phyloP scores from a whole-genome alignment of 2,888 invertebrate genomes.

The Pyrgus malvae region DNA sequence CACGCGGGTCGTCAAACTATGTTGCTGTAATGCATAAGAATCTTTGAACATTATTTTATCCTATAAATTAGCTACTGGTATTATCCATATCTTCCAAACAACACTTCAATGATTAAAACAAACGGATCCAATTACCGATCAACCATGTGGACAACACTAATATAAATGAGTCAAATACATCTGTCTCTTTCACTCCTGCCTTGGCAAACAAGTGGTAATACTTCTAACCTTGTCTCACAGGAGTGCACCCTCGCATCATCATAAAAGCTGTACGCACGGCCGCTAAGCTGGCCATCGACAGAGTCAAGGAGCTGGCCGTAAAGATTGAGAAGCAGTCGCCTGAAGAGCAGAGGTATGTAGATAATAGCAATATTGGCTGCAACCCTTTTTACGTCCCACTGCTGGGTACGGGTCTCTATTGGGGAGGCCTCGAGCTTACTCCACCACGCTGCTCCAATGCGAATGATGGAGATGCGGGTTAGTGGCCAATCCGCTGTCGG shows the following conservation, averaged over 20 bases:
- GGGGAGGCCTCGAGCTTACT: no score
- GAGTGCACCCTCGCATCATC: constrained; percentile 95
- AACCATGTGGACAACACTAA: constrained; percentile 30
- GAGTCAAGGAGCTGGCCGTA: constrained; percentile 91
- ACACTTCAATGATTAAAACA: constrained; percentile 13
- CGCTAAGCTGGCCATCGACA: constrained; percentile 89
- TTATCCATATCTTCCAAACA: neutral
- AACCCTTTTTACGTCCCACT: no score
- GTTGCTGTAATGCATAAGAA: no score
- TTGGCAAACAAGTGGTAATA: neutral
- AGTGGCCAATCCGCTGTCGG: no score
- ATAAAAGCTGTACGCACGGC: constrained; percentile 94
- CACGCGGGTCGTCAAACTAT: no score
- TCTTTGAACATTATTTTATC: neutral
- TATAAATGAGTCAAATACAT: constrained; percentile 35
- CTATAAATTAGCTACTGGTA: neutral
- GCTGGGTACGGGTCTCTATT: no score
- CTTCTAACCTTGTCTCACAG: constrained; percentile 41
- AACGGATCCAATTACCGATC: constrained; percentile 42
- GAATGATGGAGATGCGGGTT: no score
- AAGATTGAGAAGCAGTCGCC: constrained; percentile 86
- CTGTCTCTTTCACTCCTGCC: neutral
- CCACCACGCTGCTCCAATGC: no score
- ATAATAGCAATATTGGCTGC: neutral
- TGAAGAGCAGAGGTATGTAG: constrained; percentile 84